Conservation (phyloP, 2,888 invertebrate genomes). For the Dioctria rufipes region DNA sequence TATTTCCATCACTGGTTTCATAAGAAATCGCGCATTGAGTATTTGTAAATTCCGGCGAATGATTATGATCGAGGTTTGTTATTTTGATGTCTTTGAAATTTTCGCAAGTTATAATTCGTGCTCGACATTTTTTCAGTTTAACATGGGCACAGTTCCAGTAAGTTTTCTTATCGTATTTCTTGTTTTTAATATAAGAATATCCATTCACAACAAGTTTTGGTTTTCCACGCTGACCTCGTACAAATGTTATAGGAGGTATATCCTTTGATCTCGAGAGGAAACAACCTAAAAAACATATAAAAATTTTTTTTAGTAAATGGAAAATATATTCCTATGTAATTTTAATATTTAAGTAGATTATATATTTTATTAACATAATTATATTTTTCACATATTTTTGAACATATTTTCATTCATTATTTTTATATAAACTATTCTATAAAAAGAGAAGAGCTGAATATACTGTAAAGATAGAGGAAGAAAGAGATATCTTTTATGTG, state of each 20-base stretch:
- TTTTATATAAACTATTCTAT: too few relatives aligned
- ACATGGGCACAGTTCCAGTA: conserved; percentile 65
- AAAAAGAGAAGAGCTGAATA: too few relatives aligned
- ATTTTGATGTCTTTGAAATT: conserved; percentile 61
- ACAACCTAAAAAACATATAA: conserved; percentile 28
- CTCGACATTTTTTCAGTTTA: conserved; percentile 63
- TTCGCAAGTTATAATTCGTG: conserved; percentile 62
- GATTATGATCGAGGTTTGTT: conserved; percentile 63
- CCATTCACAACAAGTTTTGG: conserved; percentile 65
- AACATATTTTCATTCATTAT: neutral
- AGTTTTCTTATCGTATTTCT: conserved; percentile 62
- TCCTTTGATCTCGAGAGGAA: neutral
- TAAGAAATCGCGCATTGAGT: neutral
- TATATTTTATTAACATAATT: too few relatives aligned
- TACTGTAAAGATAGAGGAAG: too few relatives aligned
- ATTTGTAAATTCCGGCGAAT: conserved; percentile 61
- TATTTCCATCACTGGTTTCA: conserved; percentile 16
- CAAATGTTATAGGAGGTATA: conserved; percentile 57
- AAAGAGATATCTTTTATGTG: too few relatives aligned
- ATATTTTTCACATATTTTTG: too few relatives aligned
- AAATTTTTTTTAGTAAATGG: neutral
- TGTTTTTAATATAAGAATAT: conserved; percentile 64
- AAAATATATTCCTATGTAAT: neutral
- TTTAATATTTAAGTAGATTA: too few relatives aligned
- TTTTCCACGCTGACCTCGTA: conserved; percentile 64